phyloP scores from a whole-genome alignment of 2,113 vertebrate genomes.

The Tapirus terrestris region DNA sequence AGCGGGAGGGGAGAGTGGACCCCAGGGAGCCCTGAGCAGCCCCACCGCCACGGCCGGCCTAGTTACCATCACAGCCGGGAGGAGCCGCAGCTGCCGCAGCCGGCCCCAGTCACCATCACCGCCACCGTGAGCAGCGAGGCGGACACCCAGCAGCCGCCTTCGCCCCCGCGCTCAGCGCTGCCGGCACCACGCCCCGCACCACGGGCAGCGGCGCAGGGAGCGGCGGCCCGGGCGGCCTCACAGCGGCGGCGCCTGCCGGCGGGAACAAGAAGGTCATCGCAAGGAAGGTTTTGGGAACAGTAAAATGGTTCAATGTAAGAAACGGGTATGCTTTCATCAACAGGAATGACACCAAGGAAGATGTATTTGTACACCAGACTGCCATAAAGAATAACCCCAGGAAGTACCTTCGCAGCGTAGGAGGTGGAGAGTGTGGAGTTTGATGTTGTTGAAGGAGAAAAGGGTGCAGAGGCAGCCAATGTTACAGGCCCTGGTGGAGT shows the following conservation, averaged over 20 bases:
- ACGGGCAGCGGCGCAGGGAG: conserved; percentile 84
- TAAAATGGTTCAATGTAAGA: background rate
- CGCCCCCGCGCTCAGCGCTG: no score
- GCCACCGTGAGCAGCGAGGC: conserved; percentile 87
- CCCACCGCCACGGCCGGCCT: conserved; percentile 95
- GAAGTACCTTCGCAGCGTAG: background rate
- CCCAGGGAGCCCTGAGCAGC: conserved; percentile 98
- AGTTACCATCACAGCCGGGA: conserved; percentile 98
- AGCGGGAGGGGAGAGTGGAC: conserved; percentile 99
- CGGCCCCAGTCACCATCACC: conserved; percentile 93
- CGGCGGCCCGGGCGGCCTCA: conserved; percentile 87
- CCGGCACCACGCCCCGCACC: conserved; percentile 74
- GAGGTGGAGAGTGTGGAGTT: background rate
- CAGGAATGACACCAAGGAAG: background rate
- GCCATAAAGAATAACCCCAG: background rate
- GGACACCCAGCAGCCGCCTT: conserved; percentile 79
- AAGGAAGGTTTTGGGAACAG: background rate
- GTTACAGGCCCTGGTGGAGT: background rate
- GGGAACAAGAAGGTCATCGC: conserved; percentile 98
- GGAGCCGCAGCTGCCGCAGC: conserved; percentile 93
- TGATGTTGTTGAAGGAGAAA: background rate
- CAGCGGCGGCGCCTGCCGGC: conserved; percentile 92
- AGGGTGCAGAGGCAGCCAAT: background rate
- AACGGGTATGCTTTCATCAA: background rate
- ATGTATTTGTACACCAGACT: background rate